A percentile compares a stretch with the other conserved stretches of the same genome.
Conservation (phyloP, 2,888 invertebrate species). For the Pimpla rufipes region DNA sequence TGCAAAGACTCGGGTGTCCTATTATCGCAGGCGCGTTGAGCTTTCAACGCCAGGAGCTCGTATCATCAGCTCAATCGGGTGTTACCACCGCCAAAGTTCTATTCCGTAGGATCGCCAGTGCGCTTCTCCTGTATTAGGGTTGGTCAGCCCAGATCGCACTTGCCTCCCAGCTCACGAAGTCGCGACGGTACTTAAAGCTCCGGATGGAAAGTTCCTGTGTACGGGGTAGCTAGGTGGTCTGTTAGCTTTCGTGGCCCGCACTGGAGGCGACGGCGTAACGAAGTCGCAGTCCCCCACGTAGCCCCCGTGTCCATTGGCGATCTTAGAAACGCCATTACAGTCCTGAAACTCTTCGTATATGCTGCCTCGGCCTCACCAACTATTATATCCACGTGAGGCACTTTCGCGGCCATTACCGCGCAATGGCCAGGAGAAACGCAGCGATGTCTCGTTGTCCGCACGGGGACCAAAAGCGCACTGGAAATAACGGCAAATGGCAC, state of each 20-base stretch:
- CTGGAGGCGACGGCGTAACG: constrained; percentile 36
- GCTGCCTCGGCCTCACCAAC: constrained; percentile 26
- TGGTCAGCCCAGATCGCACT: constrained; percentile 47
- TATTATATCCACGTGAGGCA: constrained; percentile 65
- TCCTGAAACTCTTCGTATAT: constrained; percentile 48
- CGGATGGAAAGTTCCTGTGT: constrained; percentile 52
- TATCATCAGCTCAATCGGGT: constrained; percentile 45
- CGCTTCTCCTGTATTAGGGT: constrained; percentile 23
- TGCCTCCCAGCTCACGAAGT: constrained; percentile 63
- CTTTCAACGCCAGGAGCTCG: constrained; percentile 20
- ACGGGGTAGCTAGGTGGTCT: constrained; percentile 10
- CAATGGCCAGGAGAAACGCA: constrained; percentile 36
- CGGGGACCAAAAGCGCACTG: constrained; percentile 49
- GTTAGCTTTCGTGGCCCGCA: constrained; percentile 46
- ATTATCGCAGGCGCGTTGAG: constrained; percentile 57
- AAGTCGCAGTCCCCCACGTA: constrained; percentile 34
- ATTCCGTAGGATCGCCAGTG: constrained; percentile 47
- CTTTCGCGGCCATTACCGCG: constrained; percentile 61
- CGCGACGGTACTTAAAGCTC: constrained; percentile 27
- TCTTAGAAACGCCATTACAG: constrained; percentile 57
- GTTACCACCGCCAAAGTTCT: constrained; percentile 53
- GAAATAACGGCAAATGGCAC: constrained; percentile 63
- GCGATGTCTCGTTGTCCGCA: constrained; percentile 29
- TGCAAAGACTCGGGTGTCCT: constrained; percentile 11
- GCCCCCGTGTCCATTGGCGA: constrained; percentile 50